Evolutionary conservation across 2,888 invertebrate genomes (phyloP).

Genomic region (Lochmaea crataegi): DNA sequence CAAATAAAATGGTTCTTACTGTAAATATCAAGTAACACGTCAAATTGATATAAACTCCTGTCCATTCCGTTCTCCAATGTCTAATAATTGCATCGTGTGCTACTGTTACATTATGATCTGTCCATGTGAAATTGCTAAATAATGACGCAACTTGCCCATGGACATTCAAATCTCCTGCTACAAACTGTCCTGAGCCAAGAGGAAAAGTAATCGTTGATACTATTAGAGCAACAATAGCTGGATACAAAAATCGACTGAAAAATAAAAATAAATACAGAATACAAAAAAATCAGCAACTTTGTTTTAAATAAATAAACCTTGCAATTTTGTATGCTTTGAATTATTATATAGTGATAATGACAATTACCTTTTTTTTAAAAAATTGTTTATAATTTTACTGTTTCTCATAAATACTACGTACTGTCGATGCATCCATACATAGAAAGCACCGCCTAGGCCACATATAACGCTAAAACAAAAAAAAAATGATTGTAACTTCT

Average conservation of each 20-base stretch:
- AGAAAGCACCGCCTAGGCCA: slow-evolving; percentile 89
- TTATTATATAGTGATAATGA: not conserved
- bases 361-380: slow-evolving; percentile 90
- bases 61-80: slow-evolving; percentile 85
- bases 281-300: too few species aligned
- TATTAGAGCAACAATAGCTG: slow-evolving; percentile 86
- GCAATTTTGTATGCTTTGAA: not conserved
- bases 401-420: slow-evolving; percentile 94
- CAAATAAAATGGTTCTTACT: slow-evolving; percentile 69
- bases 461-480: slow-evolving; percentile 75
- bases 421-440: slow-evolving; percentile 89
- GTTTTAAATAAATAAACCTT: too few species aligned
- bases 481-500: slow-evolving; percentile 5
- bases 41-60: slow-evolving; percentile 88
- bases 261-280: slow-evolving; percentile 1
- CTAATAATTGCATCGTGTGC: slow-evolving; percentile 86
- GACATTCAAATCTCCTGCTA: slow-evolving; percentile 73
- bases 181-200: slow-evolving; percentile 90
- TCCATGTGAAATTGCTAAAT: slow-evolving; percentile 98
- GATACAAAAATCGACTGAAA: slow-evolving; percentile 86
- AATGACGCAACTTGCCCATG: slow-evolving; percentile 75
- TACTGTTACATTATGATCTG: slow-evolving; percentile 80
- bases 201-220: slow-evolving; percentile 92
- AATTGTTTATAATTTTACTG: slow-evolving; percentile 88
- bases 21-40: slow-evolving; percentile 86